Evolutionary conservation across 1,140 invertebrate genomes (phyloP).

Genomic region (Heterodera carotae): DNA sequence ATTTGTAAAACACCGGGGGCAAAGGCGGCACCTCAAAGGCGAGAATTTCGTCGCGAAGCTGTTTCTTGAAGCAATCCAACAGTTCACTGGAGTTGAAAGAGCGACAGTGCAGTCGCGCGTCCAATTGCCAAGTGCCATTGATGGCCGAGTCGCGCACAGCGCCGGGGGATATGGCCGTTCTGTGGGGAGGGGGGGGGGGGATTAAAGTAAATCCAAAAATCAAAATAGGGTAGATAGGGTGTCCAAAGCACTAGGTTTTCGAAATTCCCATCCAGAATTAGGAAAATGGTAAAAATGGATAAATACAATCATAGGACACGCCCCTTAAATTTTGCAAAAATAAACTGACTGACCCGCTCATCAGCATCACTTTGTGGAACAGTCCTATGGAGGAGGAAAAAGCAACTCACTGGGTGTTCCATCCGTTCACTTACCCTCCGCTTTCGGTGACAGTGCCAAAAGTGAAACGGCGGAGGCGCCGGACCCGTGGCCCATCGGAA

Average conservation of each 20-base stretch:
- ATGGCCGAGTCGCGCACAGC: constrained; percentile 59
- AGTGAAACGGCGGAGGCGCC: constrained; percentile 92
- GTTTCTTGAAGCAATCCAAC: constrained; percentile 64
- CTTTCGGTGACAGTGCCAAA: constrained; percentile 84
- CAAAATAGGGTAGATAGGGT: too few species aligned
- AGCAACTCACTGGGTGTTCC: background rate
- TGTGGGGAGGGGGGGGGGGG: background rate
- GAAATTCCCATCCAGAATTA: too few species aligned
- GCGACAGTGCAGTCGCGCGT: constrained; percentile 58
- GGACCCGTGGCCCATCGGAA: constrained; percentile 86
- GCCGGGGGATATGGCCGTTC: constrained; percentile 73
- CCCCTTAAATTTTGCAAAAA: too few species aligned
- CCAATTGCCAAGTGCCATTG: constrained; percentile 64
- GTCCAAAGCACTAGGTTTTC: too few species aligned
- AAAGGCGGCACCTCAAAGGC: constrained; percentile 51
- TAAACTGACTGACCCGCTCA: constrained; percentile 81
- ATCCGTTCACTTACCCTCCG: constrained; percentile 72
- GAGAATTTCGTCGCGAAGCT: constrained; percentile 62
- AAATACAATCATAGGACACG: too few species aligned
- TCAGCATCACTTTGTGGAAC: constrained; percentile 88
- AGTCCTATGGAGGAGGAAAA: constrained; percentile 67
- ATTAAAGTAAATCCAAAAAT: background rate
- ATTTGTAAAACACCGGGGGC: too few species aligned
- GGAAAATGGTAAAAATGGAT: too few species aligned
- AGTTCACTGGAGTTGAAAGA: constrained; percentile 64